A percentile compares a stretch with the other conserved stretches of the same genome.
Evolutionary conservation across 2,888 invertebrate species (phyloP).

Genomic region (Carpatolechia fugitivella): DNA sequence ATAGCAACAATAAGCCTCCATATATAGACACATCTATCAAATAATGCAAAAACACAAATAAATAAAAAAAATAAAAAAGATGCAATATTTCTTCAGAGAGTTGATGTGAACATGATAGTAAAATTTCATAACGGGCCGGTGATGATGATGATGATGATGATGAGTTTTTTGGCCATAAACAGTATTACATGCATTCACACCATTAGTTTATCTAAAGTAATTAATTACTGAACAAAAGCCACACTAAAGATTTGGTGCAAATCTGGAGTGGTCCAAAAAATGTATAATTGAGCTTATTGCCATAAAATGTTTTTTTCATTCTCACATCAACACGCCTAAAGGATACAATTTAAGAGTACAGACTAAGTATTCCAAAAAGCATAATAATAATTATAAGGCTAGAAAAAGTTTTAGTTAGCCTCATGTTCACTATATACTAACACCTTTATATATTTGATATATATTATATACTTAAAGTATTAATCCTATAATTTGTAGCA

Average conservation of each 20-base stretch:
- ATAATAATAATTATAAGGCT: slow-evolving; percentile 29
- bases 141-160: no score
- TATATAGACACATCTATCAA: slow-evolving; percentile 48
- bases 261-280: background rate
- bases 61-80: slow-evolving; percentile 43
- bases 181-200: no score
- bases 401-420: slow-evolving; percentile 48
- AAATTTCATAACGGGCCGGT: background rate
- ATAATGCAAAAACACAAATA: slow-evolving; percentile 48
- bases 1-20: slow-evolving; percentile 74
- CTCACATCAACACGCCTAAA: slow-evolving; percentile 4
- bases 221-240: no score
- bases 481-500: slow-evolving; percentile 55
- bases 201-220: no score
- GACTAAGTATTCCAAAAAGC: slow-evolving; percentile 22
- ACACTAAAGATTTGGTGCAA: background rate
- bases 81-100: slow-evolving; percentile 23
- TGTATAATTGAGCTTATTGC: background rate
- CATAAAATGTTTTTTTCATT: background rate
- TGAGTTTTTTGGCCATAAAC: no score
- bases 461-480: slow-evolving; percentile 20
- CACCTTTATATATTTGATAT: slow-evolving; percentile 31
- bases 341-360: slow-evolving; percentile 46
- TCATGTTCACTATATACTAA: slow-evolving; percentile 42
- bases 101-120: slow-evolving; percentile 1